Evolutionary conservation across 1,140 invertebrate species (phyloP).

Genomic region (Octopus bimaculoides): DNA sequence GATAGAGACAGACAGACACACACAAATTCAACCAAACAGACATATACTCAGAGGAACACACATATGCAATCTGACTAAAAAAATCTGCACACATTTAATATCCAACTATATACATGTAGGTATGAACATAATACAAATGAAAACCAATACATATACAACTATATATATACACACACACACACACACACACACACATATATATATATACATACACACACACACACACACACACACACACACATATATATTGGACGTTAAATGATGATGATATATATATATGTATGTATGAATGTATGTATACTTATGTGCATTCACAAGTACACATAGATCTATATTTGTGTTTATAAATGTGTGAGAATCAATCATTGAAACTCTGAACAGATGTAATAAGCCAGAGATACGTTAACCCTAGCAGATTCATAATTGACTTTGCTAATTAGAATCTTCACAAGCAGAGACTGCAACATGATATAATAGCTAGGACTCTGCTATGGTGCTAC

Average conservation of each 20-base stretch:
- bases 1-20: background rate
- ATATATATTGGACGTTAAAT: background rate
- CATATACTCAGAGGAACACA: background rate
- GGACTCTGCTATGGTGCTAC: no score
- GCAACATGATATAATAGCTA: no score
- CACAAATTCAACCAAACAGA: background rate
- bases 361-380: no score
- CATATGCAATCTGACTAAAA: background rate
- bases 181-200: background rate
- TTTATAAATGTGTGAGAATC: no score
- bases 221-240: background rate
- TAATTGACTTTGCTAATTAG: no score
- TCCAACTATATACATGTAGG: background rate
- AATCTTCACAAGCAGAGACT: no score
- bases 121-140: background rate
- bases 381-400: no score
- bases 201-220: background rate
- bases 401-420: no score
- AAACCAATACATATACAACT: background rate
- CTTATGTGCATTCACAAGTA: background rate
- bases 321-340: no score
- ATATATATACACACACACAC: background rate
- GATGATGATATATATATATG: background rate
- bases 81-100: background rate
- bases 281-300: background rate